Percentiles rank a stretch among this genome's conserved stretches.
Evolutionary conservation across 1,140 invertebrate genomes (phyloP).

Genomic region (Drosophila burlai): DNA sequence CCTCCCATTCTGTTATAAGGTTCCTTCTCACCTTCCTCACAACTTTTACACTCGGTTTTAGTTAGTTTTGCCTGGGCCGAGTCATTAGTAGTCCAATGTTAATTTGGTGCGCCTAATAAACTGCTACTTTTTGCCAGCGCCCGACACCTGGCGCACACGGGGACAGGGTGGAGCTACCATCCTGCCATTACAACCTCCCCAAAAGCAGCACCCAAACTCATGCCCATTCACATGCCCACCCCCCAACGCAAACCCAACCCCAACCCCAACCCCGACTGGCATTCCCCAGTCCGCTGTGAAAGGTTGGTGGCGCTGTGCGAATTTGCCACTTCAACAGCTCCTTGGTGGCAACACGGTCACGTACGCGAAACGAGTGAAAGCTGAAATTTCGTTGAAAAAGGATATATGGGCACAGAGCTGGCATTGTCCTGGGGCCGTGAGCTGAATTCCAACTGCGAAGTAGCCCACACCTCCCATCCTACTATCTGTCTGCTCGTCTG

Average conservation of each 20-base stretch:
- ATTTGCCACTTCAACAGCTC: slow-evolving; percentile 85
- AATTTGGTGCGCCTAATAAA: slow-evolving; percentile 84
- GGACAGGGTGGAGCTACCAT: neutral
- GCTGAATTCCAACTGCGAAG: slow-evolving; percentile 60
- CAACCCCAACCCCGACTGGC: neutral
- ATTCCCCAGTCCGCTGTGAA: neutral
- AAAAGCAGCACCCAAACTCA: slow-evolving; percentile 5
- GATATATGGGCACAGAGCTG: slow-evolving; percentile 79
- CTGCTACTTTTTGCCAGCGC: slow-evolving; percentile 69
- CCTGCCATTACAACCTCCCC: slow-evolving; percentile 18
- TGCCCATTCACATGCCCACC: neutral
- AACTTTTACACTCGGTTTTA: slow-evolving; percentile 1
- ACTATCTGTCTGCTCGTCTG: slow-evolving; percentile 52
- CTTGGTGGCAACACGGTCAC: slow-evolving; percentile 78
- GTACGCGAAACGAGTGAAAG: slow-evolving; percentile 79
- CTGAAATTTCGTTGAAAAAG: slow-evolving; percentile 82
- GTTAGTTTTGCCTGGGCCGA: slow-evolving; percentile 39
- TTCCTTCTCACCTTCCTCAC: too few relatives aligned
- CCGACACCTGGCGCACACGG: slow-evolving; percentile 29
- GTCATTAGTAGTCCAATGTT: slow-evolving; percentile 78
- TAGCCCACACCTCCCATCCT: neutral
- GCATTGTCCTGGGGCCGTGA: slow-evolving; percentile 70
- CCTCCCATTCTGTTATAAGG: neutral
- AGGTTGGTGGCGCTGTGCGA: slow-evolving; percentile 67
- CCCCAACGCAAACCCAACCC: neutral